Base-by-base conservation (phyloP, 2,113 vertebrate species). In the Calyptomena viridis region DNA sequence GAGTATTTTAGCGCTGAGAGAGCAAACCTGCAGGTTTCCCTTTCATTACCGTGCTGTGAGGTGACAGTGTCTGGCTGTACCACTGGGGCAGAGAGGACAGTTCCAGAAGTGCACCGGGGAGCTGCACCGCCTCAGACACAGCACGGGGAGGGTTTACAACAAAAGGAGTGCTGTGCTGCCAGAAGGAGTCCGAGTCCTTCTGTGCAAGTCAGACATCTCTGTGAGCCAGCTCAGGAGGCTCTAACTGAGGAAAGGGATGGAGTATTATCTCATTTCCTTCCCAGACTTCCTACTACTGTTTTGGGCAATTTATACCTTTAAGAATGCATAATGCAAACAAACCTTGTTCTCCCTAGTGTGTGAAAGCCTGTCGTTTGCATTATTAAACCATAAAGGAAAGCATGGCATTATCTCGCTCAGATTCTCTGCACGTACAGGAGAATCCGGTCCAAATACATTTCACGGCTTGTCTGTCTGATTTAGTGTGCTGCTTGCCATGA, bases 281-380 rank as follows among this genome's bases (percentile, higher is more conserved):
- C 90, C 88, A 96, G 85, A 95, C 95, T 96, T 96, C 94, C 96
- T 97, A 84, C 93, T 93, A 95, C 94, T 94, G 94, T 96, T 95
- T 92, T 93, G 76, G 85, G 86, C 92, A 94, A 93, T 96, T 96
- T 90, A 95, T 95, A 89, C 94, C 90, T 94, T 95, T 75, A 96
- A 96, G 93, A 96, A 95, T 93, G 95, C 74, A 68, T 64, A 95
- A 95, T 73, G 88, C 90, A 95, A 96, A 96, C 84, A 94, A 95
- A 75, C 53, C 76, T 86, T 90, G 69, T 75, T 90, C 88, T 93
- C 95, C 90, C 92, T 44, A 6, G 94, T 90, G 92, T 93, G 86
- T 3, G 16, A 89, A 93, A 92, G 94, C 25, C 86, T 89, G 88
- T 90, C 79, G 93, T 96, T 94, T 90, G 76, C 94, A 90, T 94